Evolutionary conservation across 2,113 vertebrate species (phyloP).

Genomic region (Rhipidura dahli): DNA sequence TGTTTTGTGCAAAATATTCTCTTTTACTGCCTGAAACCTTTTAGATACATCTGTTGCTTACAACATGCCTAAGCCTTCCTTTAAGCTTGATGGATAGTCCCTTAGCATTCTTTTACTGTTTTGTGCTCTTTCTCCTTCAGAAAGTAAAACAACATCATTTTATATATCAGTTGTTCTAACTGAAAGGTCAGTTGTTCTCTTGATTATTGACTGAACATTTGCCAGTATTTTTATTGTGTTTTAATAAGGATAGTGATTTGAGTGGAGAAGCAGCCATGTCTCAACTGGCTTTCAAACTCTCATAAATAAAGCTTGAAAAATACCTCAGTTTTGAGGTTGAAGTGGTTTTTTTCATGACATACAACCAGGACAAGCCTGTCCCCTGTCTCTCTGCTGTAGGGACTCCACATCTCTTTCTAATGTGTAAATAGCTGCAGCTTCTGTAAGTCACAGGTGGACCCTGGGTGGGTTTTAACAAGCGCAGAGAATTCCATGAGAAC

Average conservation of each 20-base stretch:
- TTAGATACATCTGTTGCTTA: neutral
- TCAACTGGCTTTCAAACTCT: neutral
- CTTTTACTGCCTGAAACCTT: neutral
- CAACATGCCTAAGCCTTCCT: neutral
- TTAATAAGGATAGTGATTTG: neutral
- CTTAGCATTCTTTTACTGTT: neutral
- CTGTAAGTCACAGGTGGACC: neutral
- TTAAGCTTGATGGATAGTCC: neutral
- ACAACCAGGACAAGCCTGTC: neutral
- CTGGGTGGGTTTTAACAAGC: accelerated
- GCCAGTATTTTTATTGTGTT: neutral
- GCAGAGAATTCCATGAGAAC: neutral
- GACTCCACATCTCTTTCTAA: neutral
- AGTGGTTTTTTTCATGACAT: neutral
- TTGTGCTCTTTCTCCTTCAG: neutral
- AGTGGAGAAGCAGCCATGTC: neutral
- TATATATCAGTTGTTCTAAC: neutral
- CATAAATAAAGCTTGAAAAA: neutral
- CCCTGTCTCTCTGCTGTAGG: neutral
- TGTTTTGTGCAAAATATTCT: neutral
- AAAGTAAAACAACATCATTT: neutral
- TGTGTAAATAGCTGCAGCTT: neutral
- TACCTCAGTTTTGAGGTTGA: neutral
- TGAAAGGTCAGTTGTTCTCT: neutral
- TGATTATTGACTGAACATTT: neutral